Base-by-base conservation (phyloP, 1,140 invertebrate genomes). In the Agrypnia vestita region DNA sequence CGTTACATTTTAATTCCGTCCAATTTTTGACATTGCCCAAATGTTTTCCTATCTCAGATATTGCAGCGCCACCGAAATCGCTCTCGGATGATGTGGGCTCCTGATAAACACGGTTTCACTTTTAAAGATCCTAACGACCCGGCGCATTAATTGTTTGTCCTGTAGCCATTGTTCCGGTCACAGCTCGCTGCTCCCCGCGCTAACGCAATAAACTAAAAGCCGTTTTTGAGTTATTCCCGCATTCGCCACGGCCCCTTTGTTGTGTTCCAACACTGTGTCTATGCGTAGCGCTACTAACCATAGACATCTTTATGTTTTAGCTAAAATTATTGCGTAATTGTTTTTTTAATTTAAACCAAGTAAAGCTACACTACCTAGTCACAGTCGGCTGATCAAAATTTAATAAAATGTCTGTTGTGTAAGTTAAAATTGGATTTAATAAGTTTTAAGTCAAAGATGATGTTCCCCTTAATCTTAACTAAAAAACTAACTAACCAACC, bases 71-170 rank as follows among this genome's bases (percentile, higher is more conserved):
- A 25, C 61, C n/a, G 21, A 64, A 73, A 73, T 73, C 12, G 19
- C 69, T 73, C 46, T 35, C n/a, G 43, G 21, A 64, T 44, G 61
- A 64, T 64, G 19, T 64, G 13, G 61, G 21, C 35, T 64, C n/a
- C 47, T 73, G 51, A 73, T 73, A 71, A 61, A 71, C 67, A 71
- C 44, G 67, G 67, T 71, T 71, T 71, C 67, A 71, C 67, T 71
- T 71, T 71, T 71, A 71, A 71, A 71, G 67, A 61, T 69, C 62
- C 76, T 67, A 51, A 46, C 72, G 43, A 47, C 12, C 15, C 74
- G 53, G 51, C 59, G 77, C 49, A 72, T 81, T 78, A 81, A 81
- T 81, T 79, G 76, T 76, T 81, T 79, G 80, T 81, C 80, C 76
- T 76, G 56, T 13, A 25, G 15, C 59, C 80, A 81, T 81, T 81